Base-by-base conservation (phyloP, 2,888 invertebrate genomes). In the Hoplodrina ambigua region DNA sequence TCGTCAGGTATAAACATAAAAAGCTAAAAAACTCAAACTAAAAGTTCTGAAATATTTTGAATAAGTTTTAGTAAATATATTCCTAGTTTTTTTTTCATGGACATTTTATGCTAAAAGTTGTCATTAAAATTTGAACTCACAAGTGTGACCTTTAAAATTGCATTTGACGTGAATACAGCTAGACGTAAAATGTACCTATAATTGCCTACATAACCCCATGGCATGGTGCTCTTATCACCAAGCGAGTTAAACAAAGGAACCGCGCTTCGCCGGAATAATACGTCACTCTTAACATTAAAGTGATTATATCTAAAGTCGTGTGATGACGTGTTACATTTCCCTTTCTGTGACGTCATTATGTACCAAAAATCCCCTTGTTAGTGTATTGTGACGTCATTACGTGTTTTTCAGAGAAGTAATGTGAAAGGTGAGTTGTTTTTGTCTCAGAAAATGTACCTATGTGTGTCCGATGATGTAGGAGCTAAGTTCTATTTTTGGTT, bases 301-400 rank as follows among this genome's bases (percentile, higher is more conserved):
- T 17, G 80, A 67, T 78, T 67, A 70, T 64, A 62, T 75, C 64
- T 63, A 33, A 56, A 61, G 77, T 67, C 65, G 62, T 60, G 57
- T 57, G 58, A 52, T 56, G 72, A 66, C 50, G 55, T 67, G 70
- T 69, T 54, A 61, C 30, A 58, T 46, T 55, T 49, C 33, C 49
- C 13, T 20, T 44, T 41, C 58, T n/a, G 37, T 68, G 71, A 64
- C 57, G 69, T 61, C 55, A 72, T 54, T 49, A 49, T 37, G 59
- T 67, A 20, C 13, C n/a, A 37, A 25, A 46, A 8, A 54, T 0
- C 19, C 17, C 44, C 17, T 44, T 66, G 53, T 57, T 62, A 19
- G 30, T 54, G 11, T 17, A 49, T 37, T 25, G 41, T 61, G 69
- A 57, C 50, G 52, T 54, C 53, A 57, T 49, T 17, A n/a, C 50